Percentiles rank a stretch among this genome's conserved stretches.
phyloP scores from a whole-genome alignment of 2,888 invertebrate genomes.

The Epistrophe eligans region DNA sequence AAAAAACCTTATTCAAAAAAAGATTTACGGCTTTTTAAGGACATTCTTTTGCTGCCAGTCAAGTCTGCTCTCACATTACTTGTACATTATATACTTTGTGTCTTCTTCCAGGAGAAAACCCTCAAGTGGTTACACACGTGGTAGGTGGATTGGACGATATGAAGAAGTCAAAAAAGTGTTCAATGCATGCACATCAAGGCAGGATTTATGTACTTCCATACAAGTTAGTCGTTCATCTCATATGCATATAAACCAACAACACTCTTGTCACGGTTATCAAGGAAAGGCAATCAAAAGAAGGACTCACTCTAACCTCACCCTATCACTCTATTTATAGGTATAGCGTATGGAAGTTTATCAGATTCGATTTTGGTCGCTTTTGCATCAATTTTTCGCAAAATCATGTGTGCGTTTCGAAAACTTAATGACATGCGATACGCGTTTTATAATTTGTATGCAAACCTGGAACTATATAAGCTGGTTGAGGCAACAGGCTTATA shows the following conservation, averaged over 20 bases:
- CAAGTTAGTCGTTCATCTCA: slow-evolving; percentile 51
- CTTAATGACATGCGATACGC: slow-evolving; percentile 67
- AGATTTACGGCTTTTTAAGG: slow-evolving; percentile 76
- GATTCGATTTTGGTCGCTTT: slow-evolving; percentile 54
- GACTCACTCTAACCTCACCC: neutral
- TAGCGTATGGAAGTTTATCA: slow-evolving; percentile 51
- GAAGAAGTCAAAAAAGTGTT: slow-evolving; percentile 27
- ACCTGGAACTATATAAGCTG: slow-evolving; percentile 34
- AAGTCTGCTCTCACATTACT: slow-evolving; percentile 61
- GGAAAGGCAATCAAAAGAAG: slow-evolving; percentile 53
- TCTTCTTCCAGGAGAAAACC: slow-evolving; percentile 6
- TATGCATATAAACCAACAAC: slow-evolving; percentile 56
- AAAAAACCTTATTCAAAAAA: slow-evolving; percentile 31
- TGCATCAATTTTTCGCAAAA: slow-evolving; percentile 14
- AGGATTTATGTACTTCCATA: slow-evolving; percentile 60
- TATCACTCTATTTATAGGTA: slow-evolving; percentile 5
- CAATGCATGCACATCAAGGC: slow-evolving; percentile 60
- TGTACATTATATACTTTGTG: slow-evolving; percentile 20
- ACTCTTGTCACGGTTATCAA: slow-evolving; percentile 56
- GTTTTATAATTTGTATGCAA: slow-evolving; percentile 75
- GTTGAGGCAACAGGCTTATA: slow-evolving; percentile 66
- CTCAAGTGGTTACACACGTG: slow-evolving; percentile 39
- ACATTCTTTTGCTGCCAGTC: slow-evolving; percentile 66
- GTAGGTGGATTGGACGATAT: slow-evolving; percentile 23
- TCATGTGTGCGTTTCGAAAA: slow-evolving; percentile 59